These are phyloP conservation scores for Myrmecobius fasciatus DNA, from an alignment of 2,113 vertebrate genomes.

Conservation along the genomic window DNA sequence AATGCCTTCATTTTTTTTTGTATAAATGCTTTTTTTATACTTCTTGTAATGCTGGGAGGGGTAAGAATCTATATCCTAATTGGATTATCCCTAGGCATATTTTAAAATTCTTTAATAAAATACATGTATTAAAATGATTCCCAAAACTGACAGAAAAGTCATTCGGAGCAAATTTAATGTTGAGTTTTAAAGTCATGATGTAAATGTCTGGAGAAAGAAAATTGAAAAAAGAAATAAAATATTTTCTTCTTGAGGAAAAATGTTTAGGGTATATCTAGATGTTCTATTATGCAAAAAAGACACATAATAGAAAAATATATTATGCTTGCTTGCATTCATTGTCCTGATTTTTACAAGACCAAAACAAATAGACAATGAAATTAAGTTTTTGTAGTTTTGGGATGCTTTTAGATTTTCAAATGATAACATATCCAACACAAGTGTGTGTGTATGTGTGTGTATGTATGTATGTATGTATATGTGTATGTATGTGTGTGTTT, in stretches of 20 bases:
- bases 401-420: conserved; percentile 77
- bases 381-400: conserved; percentile 75
- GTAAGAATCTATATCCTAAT: conserved; percentile 14
- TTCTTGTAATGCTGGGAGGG: background rate
- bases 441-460: background rate
- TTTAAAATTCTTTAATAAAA: conserved; percentile 66
- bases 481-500: background rate
- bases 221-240: conserved; percentile 59
- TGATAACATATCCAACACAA: background rate
- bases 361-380: conserved; percentile 83
- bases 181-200: conserved; percentile 70
- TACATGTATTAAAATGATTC: conserved; percentile 64
- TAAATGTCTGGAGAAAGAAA: conserved; percentile 49
- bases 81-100: conserved; percentile 55
- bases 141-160: conserved; percentile 60
- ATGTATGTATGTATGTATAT: too few relatives aligned
- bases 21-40: background rate
- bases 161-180: conserved; percentile 65
- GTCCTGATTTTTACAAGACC: conserved; percentile 76
- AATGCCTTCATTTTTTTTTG: conserved; percentile 2
- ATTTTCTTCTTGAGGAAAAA: conserved; percentile 59
- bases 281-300: conserved; percentile 78
- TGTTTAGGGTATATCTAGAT: conserved; percentile 57
- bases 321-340: conserved; percentile 71
- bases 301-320: conserved; percentile 76